A percentile compares a stretch with the other conserved stretches of the same genome.
These are phyloP conservation scores for Abrostola triplasia DNA, from an alignment of 2,888 invertebrate species.

Conservation along the genomic window DNA sequence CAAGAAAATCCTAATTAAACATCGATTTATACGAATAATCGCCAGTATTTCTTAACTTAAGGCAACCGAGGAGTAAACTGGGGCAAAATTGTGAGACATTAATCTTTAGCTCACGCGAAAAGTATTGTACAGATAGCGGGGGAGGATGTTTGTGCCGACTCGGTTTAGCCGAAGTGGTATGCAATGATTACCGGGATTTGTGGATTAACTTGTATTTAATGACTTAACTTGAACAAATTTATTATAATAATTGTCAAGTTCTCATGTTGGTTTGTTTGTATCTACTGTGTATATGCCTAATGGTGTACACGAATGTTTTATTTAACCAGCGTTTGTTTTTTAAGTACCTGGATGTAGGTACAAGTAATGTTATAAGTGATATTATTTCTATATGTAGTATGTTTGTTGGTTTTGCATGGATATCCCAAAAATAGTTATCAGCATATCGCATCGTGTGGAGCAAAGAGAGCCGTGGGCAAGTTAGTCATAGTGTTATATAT, in stretches of 20 bases:
- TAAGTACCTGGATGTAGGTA: neutral
- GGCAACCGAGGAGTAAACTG: slow-evolving; percentile 67
- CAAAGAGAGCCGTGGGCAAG: too few relatives aligned
- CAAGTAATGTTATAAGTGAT: too few relatives aligned
- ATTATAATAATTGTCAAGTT: neutral
- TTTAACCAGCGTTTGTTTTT: neutral
- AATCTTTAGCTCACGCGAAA: slow-evolving; percentile 80
- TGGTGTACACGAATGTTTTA: neutral
- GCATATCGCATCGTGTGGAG: too few relatives aligned
- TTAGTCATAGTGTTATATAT: too few relatives aligned
- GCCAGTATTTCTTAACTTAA: slow-evolving; percentile 32
- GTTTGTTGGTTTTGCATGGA: too few relatives aligned
- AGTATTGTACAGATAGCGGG: slow-evolving; percentile 73
- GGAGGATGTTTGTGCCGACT: slow-evolving; percentile 72
- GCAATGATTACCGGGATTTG: slow-evolving; percentile 64
- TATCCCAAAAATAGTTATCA: too few relatives aligned
- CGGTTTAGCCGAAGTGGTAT: slow-evolving; percentile 54
- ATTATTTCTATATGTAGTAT: too few relatives aligned
- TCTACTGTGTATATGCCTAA: neutral
- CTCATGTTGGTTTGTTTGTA: neutral
- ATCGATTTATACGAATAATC: slow-evolving; percentile 6
- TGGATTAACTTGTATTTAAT: slow-evolving; percentile 25
- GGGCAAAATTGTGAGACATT: slow-evolving; percentile 80
- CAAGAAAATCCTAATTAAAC: too few relatives aligned
- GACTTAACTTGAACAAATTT: slow-evolving; percentile 1